A percentile compares a stretch with the other conserved stretches of the same genome.
phyloP scores from a whole-genome alignment of 1,140 invertebrate genomes.

The Procambarus virginalis region DNA sequence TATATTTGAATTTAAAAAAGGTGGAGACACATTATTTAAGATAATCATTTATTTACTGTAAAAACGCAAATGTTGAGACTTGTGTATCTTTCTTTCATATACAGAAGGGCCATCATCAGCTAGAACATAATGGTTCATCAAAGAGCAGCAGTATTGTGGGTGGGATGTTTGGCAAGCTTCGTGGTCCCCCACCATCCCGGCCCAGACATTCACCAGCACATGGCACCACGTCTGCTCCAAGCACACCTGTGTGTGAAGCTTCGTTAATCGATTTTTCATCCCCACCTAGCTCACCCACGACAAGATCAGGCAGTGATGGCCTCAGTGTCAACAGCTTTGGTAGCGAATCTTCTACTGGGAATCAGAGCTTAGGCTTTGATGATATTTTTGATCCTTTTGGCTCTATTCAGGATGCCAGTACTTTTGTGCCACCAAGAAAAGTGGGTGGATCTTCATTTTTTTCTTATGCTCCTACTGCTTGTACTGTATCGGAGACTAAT shows the following conservation, averaged over 20 bases:
- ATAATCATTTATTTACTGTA: too few species aligned
- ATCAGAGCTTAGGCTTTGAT: slow-evolving; percentile 55
- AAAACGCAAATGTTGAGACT: background rate
- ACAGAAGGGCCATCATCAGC: slow-evolving; percentile 41
- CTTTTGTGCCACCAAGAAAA: slow-evolving; percentile 15
- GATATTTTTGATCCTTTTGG: slow-evolving; percentile 57
- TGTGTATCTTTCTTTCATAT: background rate
- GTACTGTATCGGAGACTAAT: background rate
- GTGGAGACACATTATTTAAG: too few species aligned
- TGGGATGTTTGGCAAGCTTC: slow-evolving; percentile 21
- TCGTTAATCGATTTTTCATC: slow-evolving; percentile 58
- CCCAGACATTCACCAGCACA: slow-evolving; percentile 19
- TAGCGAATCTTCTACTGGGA: slow-evolving; percentile 52
- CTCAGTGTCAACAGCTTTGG: slow-evolving; percentile 62
- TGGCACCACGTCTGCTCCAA: slow-evolving; percentile 10
- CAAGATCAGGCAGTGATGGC: slow-evolving; percentile 55
- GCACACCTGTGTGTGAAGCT: slow-evolving; percentile 41
- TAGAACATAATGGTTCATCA: slow-evolving; percentile 28
- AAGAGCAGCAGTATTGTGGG: slow-evolving; percentile 7
- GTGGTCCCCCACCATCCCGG: slow-evolving; percentile 31
- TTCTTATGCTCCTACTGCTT: background rate
- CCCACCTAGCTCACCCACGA: slow-evolving; percentile 47
- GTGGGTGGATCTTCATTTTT: slow-evolving; percentile 49
- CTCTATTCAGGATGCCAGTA: slow-evolving; percentile 23
- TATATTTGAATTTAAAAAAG: too few species aligned